phyloP scores from a whole-genome alignment of 2,113 vertebrate species.

The Australoheros scitulus region DNA sequence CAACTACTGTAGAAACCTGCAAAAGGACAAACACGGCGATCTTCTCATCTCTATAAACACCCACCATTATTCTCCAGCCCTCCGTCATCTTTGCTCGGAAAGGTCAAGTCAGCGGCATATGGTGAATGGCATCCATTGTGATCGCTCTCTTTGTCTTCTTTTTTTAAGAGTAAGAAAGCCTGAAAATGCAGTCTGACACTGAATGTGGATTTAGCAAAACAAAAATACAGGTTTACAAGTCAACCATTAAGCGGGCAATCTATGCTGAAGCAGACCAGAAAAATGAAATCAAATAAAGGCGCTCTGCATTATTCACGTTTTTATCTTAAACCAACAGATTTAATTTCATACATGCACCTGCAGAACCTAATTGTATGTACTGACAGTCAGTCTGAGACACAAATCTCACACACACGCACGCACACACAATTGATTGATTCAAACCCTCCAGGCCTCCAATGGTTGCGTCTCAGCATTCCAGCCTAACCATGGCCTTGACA shows the following conservation, averaged over 20 bases:
- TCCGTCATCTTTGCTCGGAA: slow-evolving; percentile 19
- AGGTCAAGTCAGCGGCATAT: slow-evolving; percentile 46
- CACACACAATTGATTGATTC: background rate
- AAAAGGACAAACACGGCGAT: background rate
- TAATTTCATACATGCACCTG: slow-evolving; percentile 25
- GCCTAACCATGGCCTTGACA: background rate
- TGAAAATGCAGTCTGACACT: background rate
- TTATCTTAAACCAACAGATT: slow-evolving; percentile 39
- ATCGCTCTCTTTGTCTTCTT: slow-evolving; percentile 18
- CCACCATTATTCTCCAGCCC: slow-evolving; percentile 28
- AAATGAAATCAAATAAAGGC: background rate
- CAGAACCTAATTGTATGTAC: slow-evolving; percentile 2
- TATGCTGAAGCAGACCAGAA: background rate
- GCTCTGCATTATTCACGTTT: background rate
- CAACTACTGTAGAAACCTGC: background rate
- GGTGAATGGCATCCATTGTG: slow-evolving; percentile 5
- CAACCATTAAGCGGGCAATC: background rate
- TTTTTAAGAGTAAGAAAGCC: background rate
- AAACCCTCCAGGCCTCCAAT: background rate
- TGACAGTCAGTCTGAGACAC: background rate
- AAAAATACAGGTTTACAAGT: background rate
- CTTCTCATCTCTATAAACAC: slow-evolving; percentile 3
- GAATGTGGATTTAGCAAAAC: background rate
- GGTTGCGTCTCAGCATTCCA: slow-evolving; percentile 2
- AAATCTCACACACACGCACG: background rate